A percentile compares a stretch with the other conserved stretches of the same genome.
Evolutionary conservation across 2,888 invertebrate genomes (phyloP).

Genomic region (Ypsolopha sequella): DNA sequence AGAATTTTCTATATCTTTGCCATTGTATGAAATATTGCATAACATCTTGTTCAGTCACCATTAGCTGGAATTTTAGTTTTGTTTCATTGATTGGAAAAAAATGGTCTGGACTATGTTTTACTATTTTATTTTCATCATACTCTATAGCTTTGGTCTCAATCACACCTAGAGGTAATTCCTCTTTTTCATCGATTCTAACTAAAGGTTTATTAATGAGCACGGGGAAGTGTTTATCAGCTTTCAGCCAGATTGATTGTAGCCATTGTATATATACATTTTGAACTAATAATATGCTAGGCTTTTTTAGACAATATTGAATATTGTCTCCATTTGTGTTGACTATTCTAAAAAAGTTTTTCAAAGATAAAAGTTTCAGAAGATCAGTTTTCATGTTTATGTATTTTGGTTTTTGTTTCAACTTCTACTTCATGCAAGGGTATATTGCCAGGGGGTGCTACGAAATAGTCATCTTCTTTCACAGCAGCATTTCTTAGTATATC

Average conservation of each 20-base stretch:
- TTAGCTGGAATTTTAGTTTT: slow-evolving; percentile 42
- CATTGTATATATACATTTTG: slow-evolving; percentile 46
- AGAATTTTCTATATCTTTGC: slow-evolving; percentile 82
- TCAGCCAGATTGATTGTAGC: slow-evolving; percentile 35
- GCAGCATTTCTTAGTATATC: slow-evolving; percentile 82
- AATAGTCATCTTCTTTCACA: slow-evolving; percentile 88
- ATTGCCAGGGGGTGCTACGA: slow-evolving; percentile 91
- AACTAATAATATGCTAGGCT: slow-evolving; percentile 36
- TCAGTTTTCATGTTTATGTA: slow-evolving; percentile 47
- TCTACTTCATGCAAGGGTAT: slow-evolving; percentile 75
- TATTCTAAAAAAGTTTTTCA: slow-evolving; percentile 38
- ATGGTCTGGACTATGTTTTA: slow-evolving; percentile 19
- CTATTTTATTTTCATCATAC: slow-evolving; percentile 15
- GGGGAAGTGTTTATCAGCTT: slow-evolving; percentile 37
- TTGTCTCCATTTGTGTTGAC: slow-evolving; percentile 16
- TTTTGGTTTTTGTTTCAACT: slow-evolving; percentile 20
- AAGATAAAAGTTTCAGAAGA: slow-evolving; percentile 29
- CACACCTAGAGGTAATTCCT: slow-evolving; percentile 24
- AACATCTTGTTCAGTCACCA: slow-evolving; percentile 53
- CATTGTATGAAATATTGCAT: slow-evolving; percentile 79
- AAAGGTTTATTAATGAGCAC: slow-evolving; percentile 25
- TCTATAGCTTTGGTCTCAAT: slow-evolving; percentile 17
- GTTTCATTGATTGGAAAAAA: slow-evolving; percentile 18
- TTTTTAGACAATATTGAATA: slow-evolving; percentile 25
- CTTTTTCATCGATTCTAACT: slow-evolving; percentile 7